phyloP scores from a whole-genome alignment of 2,113 vertebrate genomes.

The Dasyprocta punctata region DNA sequence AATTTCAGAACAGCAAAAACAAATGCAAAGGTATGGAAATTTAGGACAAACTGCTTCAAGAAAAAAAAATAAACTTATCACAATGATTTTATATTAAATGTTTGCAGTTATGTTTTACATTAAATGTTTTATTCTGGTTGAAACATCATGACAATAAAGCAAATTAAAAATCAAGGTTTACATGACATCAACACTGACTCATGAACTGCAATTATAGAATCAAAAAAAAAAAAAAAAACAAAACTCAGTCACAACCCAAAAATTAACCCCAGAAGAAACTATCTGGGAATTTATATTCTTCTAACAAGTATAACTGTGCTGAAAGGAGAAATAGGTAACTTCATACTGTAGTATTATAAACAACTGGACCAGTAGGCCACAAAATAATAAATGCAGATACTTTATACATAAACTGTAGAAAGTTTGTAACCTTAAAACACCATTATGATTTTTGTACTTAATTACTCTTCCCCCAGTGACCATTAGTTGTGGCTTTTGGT shows the following conservation, averaged over 20 bases:
- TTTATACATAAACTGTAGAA: background rate
- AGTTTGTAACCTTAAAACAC: background rate
- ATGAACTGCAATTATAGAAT: background rate
- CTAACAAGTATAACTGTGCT: constrained; percentile 4
- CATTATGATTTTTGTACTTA: background rate
- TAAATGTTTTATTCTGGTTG: constrained; percentile 45
- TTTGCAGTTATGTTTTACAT: constrained; percentile 50
- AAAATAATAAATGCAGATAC: background rate
- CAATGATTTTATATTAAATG: constrained; percentile 38
- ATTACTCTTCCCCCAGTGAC: background rate
- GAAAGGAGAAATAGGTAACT: constrained; percentile 6
- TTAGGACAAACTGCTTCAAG: constrained; percentile 83
- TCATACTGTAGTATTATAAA: background rate
- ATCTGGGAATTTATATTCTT: background rate
- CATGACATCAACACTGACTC: constrained; percentile 48
- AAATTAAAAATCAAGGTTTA: constrained; percentile 65
- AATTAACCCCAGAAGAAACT: constrained; percentile 1
- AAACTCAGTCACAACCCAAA: constrained; percentile 14
- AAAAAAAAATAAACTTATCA: constrained; percentile 69
- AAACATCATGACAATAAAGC: constrained; percentile 53
- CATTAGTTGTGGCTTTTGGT: background rate
- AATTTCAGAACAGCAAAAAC: constrained; percentile 87
- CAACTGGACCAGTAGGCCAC: background rate
- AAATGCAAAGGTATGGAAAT: constrained; percentile 86
- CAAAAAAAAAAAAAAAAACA: background rate